Percentiles rank a stretch among this genome's conserved stretches.
These are phyloP conservation scores for Cynaeus angustus DNA, from an alignment of 2,888 invertebrate species.

Conservation along the genomic window DNA sequence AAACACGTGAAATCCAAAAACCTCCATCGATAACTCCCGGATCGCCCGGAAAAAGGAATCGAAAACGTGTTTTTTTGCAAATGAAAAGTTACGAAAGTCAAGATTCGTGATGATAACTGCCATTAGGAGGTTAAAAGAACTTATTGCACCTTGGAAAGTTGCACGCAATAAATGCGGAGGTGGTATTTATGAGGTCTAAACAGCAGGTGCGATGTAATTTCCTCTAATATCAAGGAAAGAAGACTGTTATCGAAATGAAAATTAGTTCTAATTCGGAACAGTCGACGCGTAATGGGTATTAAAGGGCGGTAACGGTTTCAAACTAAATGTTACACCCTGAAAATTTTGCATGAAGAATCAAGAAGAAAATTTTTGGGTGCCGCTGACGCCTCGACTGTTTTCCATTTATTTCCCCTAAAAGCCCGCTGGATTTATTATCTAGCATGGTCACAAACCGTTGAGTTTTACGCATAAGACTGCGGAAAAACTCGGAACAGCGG, in stretches of 20 bases:
- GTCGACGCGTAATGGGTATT: constrained; percentile 11
- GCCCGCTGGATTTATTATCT: constrained; percentile 8
- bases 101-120: constrained; percentile 31
- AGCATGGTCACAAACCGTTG: constrained; percentile 18
- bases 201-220: constrained; percentile 45
- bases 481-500: constrained; percentile 18
- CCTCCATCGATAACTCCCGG: constrained; percentile 22
- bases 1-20: constrained; percentile 11
- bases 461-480: constrained; percentile 15
- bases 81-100: constrained; percentile 9
- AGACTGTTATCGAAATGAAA: constrained; percentile 39
- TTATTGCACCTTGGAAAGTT: constrained; percentile 16
- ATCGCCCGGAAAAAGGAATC: neutral
- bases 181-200: constrained; percentile 40
- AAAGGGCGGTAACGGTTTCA: neutral
- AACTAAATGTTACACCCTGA: neutral
- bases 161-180: constrained; percentile 38
- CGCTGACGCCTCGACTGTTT: too few relatives aligned
- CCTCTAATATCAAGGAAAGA: constrained; percentile 31
- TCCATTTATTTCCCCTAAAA: constrained; percentile 7
- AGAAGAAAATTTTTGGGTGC: neutral
- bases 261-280: constrained; percentile 28
- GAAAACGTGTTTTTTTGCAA: neutral
- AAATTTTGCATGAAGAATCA: too few relatives aligned
- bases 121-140: constrained; percentile 12